A percentile compares a stretch with the other conserved stretches of the same genome.
Evolutionary conservation across 2,888 invertebrate species (phyloP).

Genomic region (Hanleya hanleyi): DNA sequence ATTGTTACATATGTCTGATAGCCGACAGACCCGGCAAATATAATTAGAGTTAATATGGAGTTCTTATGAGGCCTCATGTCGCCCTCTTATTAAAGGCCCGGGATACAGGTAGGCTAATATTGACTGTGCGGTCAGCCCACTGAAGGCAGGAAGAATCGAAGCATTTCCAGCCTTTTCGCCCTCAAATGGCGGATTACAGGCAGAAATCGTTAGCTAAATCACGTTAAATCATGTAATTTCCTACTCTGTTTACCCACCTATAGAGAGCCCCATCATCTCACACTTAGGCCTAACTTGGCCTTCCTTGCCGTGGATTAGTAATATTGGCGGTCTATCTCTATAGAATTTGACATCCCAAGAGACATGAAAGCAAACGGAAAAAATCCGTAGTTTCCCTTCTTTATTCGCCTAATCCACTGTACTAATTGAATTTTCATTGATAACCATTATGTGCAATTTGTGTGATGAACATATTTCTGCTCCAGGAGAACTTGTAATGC

Average conservation of each 20-base stretch:
- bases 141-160: background rate
- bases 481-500: too few relatives aligned
- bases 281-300: too few relatives aligned
- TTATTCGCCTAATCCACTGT: background rate
- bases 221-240: background rate
- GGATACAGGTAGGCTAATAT: background rate
- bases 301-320: too few relatives aligned
- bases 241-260: background rate
- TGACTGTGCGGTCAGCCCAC: background rate
- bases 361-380: too few relatives aligned
- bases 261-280: background rate
- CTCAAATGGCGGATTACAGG: background rate
- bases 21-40: background rate
- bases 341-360: too few relatives aligned
- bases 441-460: too few relatives aligned
- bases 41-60: constrained; percentile 5
- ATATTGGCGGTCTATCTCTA: too few relatives aligned
- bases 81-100: background rate
- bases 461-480: too few relatives aligned
- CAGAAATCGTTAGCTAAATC: constrained; percentile 4
- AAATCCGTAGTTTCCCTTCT: too few relatives aligned
- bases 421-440: background rate
- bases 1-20: constrained; percentile 2
- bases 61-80: background rate
- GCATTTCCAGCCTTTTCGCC: background rate